Conservation (phyloP, 1,140 invertebrate genomes). For the Coenobita brevimanus region DNA sequence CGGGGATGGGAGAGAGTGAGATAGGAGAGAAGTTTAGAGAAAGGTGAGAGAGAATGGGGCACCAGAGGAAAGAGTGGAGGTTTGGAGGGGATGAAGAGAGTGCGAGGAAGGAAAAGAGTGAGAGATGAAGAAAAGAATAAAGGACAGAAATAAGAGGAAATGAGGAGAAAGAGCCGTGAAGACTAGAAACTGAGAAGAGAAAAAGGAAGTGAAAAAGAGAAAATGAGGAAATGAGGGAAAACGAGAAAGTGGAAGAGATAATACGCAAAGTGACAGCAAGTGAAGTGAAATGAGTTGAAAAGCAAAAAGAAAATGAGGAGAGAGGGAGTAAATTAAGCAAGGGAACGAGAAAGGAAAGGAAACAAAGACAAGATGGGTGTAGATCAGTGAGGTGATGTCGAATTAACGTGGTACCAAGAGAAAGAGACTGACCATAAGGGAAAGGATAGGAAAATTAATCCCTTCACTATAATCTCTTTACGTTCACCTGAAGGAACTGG, state of each 20-base stretch:
- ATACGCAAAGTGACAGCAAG: no score
- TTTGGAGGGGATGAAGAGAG: neutral
- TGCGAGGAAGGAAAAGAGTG: neutral
- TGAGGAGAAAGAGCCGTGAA: neutral
- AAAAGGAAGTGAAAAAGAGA: neutral
- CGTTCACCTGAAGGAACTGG: no score
- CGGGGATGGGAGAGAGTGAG: neutral
- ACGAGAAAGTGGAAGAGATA: neutral
- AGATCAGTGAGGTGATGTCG: no score
- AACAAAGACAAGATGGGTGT: no score
- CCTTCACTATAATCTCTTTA: no score
- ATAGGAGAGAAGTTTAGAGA: neutral
- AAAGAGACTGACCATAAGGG: no score
- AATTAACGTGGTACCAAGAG: no score
- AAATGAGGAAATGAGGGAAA: constrained; percentile 7
- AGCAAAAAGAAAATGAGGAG: neutral
- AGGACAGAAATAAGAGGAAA: neutral
- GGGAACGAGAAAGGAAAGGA: neutral
- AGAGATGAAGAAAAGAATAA: neutral
- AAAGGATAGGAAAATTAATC: no score
- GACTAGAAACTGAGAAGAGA: neutral
- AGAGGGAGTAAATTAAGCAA: neutral
- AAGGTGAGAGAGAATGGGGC: neutral
- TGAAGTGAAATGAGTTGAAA: no score
- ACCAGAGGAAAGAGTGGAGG: neutral